Percentiles rank a stretch among this genome's conserved stretches.
Conservation (phyloP, 2,113 vertebrate species). For the Fulica atra region DNA sequence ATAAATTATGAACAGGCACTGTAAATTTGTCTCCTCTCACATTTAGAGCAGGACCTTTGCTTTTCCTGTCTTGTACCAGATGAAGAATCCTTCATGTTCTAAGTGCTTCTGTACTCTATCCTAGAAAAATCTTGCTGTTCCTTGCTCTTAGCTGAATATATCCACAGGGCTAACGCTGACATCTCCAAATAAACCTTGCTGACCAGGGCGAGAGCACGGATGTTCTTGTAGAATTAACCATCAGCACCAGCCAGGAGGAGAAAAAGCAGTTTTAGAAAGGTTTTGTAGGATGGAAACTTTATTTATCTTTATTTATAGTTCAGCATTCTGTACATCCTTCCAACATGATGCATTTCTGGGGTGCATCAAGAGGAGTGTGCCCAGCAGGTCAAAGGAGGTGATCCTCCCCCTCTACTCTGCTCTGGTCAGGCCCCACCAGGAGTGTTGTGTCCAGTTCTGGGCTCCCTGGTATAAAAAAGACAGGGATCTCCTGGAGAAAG, state of each 20-base stretch:
- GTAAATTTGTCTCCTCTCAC: neutral
- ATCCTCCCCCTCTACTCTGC: too few relatives aligned
- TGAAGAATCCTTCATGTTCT: neutral
- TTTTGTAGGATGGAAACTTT: neutral
- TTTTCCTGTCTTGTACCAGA: neutral
- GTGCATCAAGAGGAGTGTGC: too few relatives aligned
- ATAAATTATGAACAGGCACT: neutral
- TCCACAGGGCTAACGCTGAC: neutral
- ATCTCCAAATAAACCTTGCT: neutral
- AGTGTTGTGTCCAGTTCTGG: too few relatives aligned
- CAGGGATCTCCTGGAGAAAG: too few relatives aligned
- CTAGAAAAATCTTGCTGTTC: neutral
- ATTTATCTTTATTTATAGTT: neutral
- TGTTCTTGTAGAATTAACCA: neutral
- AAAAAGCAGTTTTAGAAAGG: neutral
- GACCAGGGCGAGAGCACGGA: accelerated
- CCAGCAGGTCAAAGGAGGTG: too few relatives aligned
- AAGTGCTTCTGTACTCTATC: neutral
- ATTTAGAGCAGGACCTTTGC: neutral
- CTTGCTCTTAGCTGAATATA: neutral
- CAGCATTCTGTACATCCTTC: neutral
- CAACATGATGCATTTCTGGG: neutral
- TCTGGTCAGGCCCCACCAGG: too few relatives aligned
- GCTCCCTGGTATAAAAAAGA: too few relatives aligned
- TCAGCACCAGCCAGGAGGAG: neutral